A percentile compares a stretch with the other conserved stretches of the same genome.
Evolutionary conservation across 2,113 vertebrate genomes (phyloP).

Genomic region (Agelaius phoeniceus): DNA sequence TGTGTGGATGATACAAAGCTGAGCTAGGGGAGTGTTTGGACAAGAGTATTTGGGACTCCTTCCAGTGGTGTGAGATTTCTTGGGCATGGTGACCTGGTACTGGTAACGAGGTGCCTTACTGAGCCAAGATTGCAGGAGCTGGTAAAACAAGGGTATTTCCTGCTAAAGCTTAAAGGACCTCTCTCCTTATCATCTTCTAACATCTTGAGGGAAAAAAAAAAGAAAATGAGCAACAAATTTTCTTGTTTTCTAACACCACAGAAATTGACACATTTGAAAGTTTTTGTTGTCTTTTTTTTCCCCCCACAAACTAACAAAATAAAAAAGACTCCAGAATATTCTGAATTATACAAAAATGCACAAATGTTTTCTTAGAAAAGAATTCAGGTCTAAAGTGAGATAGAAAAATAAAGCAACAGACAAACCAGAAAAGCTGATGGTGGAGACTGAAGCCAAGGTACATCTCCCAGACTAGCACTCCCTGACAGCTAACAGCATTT

Average conservation of each 20-base stretch:
- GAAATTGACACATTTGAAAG: not conserved
- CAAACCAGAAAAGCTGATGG: not conserved
- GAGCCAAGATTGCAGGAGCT: not conserved
- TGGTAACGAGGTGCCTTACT: not conserved
- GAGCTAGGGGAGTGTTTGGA: not conserved
- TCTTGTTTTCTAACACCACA: not conserved
- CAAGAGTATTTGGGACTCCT: not conserved
- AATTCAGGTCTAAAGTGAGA: not conserved
- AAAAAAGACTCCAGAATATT: not conserved
- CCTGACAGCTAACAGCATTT: not conserved
- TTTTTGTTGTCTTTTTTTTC: not conserved
- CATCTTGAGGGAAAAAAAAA: not conserved
- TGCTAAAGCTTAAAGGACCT: not conserved
- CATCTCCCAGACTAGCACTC: not conserved
- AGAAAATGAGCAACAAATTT: not conserved
- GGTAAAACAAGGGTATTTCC: not conserved
- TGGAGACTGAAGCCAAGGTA: not conserved
- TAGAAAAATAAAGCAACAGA: not conserved
- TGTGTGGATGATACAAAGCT: not conserved
- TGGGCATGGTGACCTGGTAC: slow-evolving; percentile 11
- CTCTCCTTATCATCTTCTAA: not conserved
- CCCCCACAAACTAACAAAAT: not conserved
- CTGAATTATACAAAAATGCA: not conserved
- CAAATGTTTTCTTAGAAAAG: not conserved
- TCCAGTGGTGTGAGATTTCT: slow-evolving; percentile 7